phyloP scores from a whole-genome alignment of 2,888 invertebrate species.

The Dermolepida albohirtum region DNA sequence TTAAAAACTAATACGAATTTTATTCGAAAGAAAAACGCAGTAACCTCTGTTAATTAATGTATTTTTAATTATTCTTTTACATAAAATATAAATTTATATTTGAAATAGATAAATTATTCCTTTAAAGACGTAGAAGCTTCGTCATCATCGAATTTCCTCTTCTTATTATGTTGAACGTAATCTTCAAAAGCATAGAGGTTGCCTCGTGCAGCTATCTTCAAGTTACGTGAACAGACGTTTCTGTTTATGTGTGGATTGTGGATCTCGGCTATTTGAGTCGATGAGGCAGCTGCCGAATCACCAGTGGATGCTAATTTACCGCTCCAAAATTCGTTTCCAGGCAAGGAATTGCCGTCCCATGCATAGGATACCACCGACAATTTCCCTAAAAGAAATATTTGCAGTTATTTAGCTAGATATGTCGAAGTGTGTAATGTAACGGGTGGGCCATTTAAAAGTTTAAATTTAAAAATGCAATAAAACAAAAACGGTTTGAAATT shows the following conservation, averaged over 20 bases:
- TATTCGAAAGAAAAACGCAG: no score
- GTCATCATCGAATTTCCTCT: neutral
- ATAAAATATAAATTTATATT: no score
- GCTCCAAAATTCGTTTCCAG: constrained; percentile 80
- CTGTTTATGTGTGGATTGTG: constrained; percentile 72
- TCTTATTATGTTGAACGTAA: constrained; percentile 44
- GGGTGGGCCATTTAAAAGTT: no score
- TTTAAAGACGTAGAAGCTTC: no score
- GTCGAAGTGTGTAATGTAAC: no score
- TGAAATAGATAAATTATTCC: no score
- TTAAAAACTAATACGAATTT: no score
- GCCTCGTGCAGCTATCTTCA: constrained; percentile 66
- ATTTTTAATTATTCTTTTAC: no score
- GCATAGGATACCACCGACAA: constrained; percentile 75
- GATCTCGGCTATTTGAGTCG: constrained; percentile 71
- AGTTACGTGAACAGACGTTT: constrained; percentile 66
- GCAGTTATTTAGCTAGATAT: neutral
- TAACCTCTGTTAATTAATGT: no score
- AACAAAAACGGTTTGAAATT: no score
- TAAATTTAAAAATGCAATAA: no score
- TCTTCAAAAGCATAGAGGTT: constrained; percentile 50
- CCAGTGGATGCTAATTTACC: constrained; percentile 69
- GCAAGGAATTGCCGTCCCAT: constrained; percentile 79
- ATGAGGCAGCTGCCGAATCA: constrained; percentile 74
- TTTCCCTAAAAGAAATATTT: constrained; percentile 55